phyloP scores from a whole-genome alignment of 2,113 vertebrate species.

The Phrynosoma platyrhinos region DNA sequence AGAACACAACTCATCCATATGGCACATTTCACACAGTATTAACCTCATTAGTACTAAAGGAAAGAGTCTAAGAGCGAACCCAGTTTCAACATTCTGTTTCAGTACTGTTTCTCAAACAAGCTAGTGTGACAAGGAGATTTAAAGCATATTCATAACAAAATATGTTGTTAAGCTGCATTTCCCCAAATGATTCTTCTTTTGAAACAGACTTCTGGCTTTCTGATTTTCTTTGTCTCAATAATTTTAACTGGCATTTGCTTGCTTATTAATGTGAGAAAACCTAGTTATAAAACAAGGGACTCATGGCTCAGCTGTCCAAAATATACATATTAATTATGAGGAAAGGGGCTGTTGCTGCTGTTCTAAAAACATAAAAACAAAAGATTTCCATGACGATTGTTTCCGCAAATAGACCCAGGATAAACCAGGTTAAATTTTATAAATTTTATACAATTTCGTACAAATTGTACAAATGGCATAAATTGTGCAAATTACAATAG shows the following conservation, averaged over 20 bases:
- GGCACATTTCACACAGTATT: constrained; percentile 63
- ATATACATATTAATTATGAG: not conserved
- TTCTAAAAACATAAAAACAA: not conserved
- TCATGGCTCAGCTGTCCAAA: not conserved
- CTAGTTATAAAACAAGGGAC: not conserved
- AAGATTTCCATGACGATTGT: not conserved
- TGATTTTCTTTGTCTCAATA: constrained; percentile 33
- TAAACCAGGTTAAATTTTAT: not conserved
- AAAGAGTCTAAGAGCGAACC: constrained; percentile 50
- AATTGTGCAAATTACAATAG: no score
- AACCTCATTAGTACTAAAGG: constrained; percentile 61
- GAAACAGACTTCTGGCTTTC: constrained; percentile 35
- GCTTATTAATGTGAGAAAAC: constrained; percentile 31
- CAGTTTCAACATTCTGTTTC: constrained; percentile 49
- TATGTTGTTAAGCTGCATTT: constrained; percentile 37
- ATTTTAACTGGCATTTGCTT: constrained; percentile 33
- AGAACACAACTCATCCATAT: constrained; percentile 48
- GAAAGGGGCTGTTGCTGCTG: not conserved
- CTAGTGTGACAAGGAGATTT: constrained; percentile 41
- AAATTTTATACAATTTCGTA: not conserved
- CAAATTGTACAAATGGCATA: not conserved
- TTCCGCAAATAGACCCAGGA: not conserved
- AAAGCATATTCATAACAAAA: constrained; percentile 27
- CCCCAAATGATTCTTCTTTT: constrained; percentile 39
- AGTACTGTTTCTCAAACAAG: constrained; percentile 51